Evolutionary conservation across 1,140 invertebrate genomes (phyloP).

Genomic region (Aplysia californica): DNA sequence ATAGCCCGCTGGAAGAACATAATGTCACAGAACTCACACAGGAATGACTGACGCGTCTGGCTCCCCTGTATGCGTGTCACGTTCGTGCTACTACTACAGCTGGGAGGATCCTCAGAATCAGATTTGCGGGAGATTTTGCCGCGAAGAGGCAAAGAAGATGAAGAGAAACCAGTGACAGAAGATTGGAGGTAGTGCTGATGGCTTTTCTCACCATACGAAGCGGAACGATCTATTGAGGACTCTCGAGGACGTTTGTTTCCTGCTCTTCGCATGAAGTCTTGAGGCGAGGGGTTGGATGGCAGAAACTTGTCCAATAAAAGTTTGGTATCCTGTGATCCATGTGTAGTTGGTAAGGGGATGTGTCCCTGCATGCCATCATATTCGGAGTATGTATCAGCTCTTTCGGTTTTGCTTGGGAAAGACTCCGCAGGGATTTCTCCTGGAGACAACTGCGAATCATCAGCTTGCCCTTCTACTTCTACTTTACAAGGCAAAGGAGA

Average conservation of each 20-base stretch:
- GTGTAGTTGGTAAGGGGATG: neutral
- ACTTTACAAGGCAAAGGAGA: too few species aligned
- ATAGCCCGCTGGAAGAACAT: slow-evolving; percentile 44
- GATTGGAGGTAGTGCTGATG: neutral
- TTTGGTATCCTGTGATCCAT: neutral
- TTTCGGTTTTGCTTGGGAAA: too few species aligned
- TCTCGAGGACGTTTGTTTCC: neutral
- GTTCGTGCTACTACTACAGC: slow-evolving; percentile 21
- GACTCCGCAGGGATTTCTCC: too few species aligned
- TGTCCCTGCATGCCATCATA: too few species aligned
- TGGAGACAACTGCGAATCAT: too few species aligned
- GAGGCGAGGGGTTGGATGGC: neutral
- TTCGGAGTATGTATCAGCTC: too few species aligned
- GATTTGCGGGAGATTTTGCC: neutral
- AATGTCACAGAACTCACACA: slow-evolving; percentile 43
- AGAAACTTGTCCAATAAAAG: too few species aligned
- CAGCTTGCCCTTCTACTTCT: too few species aligned
- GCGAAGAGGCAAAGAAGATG: too few species aligned
- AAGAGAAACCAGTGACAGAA: too few species aligned
- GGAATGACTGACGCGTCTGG: slow-evolving; percentile 32
- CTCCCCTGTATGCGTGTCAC: neutral
- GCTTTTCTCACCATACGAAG: neutral
- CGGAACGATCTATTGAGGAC: neutral
- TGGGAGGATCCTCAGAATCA: neutral
- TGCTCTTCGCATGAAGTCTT: neutral